Base-by-base conservation (phyloP, 2,888 invertebrate genomes). In the Dinocampus coccinellae region DNA sequence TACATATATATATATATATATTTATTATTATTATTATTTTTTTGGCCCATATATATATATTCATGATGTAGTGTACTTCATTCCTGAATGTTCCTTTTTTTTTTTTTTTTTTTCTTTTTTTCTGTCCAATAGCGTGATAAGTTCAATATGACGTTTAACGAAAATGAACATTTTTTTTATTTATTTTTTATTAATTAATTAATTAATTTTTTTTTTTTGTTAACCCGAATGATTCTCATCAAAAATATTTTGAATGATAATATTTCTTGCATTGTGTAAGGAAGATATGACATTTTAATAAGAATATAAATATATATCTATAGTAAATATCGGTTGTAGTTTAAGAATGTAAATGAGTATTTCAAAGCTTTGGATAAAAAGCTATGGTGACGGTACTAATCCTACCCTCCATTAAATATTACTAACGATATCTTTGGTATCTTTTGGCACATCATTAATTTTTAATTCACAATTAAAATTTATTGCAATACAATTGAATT, bases 341-440 rank as follows among this genome's bases (percentile, higher is more conserved):
- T 47, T 63, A 9, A 42, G n/a, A 47, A 63, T 13, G 6, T n/a
- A 24, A 42, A 61, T 26, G 2, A 55, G 16, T 52, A 47, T 64
- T 75, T 75, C 73, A 80, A 47, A 81, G 77, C 77, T 80, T 75
- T 79, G 75, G 72, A 81, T 79, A 77, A 81, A 70, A 81, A 80
- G 79, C 82, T 85, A 80, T 81, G 87, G 87, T 87, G 87, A 84
- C 81, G 87, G 87, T 85, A 85, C 83, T 87, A 84, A 86, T 82
- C 77, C 79, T 81, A 82, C 77, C 78, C 79, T 82, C 47, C 75
- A 79, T 79, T 82, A 79, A 83, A 83, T 47, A 47, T 81, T 80
- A 85, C 87, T 87, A 87, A 87, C 84, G 80, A 82, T 83, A 78
- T 79, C 81, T 77, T 82, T 82, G 84, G 84, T 84, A 80, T 85